Conservation (phyloP, 2,113 vertebrate species). For the Crotalus helleri region DNA sequence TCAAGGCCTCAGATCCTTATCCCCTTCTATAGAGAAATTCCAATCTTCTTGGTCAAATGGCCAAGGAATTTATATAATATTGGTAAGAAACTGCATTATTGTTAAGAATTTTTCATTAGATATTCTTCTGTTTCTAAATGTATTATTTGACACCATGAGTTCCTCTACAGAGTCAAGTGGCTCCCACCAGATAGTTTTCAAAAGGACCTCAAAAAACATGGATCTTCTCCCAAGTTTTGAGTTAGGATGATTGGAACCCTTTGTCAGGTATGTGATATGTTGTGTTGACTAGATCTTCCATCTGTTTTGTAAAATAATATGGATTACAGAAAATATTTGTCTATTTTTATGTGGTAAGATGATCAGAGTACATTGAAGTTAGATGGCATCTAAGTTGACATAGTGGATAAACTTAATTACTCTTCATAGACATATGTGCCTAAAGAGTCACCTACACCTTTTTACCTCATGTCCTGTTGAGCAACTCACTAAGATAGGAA, state of each 20-base stretch:
- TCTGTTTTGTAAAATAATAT: background rate
- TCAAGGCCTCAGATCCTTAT: background rate
- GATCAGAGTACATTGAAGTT: background rate
- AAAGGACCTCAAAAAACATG: background rate
- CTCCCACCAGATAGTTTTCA: background rate
- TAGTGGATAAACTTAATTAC: conserved; percentile 37
- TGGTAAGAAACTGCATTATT: conserved; percentile 50
- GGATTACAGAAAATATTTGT: background rate
- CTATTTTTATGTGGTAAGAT: background rate
- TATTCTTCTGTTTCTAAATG: conserved; percentile 38
- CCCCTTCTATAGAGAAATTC: background rate
- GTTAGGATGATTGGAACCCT: background rate
- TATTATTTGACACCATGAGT: conserved; percentile 48
- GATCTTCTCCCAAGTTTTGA: background rate
- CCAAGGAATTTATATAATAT: background rate
- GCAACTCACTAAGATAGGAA: conserved; percentile 17
- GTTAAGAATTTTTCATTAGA: conserved; percentile 56
- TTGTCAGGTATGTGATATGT: background rate
- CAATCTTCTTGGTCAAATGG: background rate
- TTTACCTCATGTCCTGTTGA: conserved; percentile 40
- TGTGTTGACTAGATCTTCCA: background rate
- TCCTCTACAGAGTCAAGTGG: background rate
- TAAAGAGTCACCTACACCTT: conserved; percentile 43
- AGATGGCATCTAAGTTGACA: background rate
- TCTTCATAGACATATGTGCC: conserved; percentile 53